Conservation (phyloP, 2,888 invertebrate genomes). For the Merodon equestris region DNA sequence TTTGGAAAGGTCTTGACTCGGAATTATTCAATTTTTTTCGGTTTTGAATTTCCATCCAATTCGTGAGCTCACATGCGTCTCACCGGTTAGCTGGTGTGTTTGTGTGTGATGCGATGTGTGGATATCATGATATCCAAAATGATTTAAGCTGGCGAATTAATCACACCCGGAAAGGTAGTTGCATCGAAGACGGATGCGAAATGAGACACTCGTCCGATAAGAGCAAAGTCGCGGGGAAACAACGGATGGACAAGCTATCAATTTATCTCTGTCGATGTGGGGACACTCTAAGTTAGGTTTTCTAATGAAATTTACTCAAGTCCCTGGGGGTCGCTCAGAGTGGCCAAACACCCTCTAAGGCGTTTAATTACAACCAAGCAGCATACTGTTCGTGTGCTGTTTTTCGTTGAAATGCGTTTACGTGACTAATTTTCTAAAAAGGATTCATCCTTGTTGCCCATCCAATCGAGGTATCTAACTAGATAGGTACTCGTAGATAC, state of each 20-base stretch:
- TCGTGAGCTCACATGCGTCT: no score
- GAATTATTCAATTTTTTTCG: constrained; percentile 55
- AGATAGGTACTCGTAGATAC: no score
- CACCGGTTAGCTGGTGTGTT: not conserved
- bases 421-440: constrained; percentile 66
- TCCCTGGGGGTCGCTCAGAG: constrained; percentile 25
- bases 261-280: constrained; percentile 43
- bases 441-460: constrained; percentile 20
- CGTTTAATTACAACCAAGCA: constrained; percentile 57
- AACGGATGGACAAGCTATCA: constrained; percentile 42
- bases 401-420: constrained; percentile 58
- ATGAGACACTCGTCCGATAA: constrained; percentile 39
- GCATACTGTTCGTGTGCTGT: constrained; percentile 25
- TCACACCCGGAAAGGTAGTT: no score
- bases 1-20: constrained; percentile 68
- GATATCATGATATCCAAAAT: constrained; percentile 61
- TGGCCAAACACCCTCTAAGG: constrained; percentile 41
- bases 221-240: constrained; percentile 25
- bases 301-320: constrained; percentile 37
- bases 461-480: no score
- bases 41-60: constrained; percentile 49
- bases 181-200: constrained; percentile 48
- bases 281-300: constrained; percentile 13
- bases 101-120: constrained; percentile 8
- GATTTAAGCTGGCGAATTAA: constrained; percentile 68